A percentile compares a stretch with the other conserved stretches of the same genome.
Conservation (phyloP, 2,113 vertebrate genomes). For the Pholis gunnellus region DNA sequence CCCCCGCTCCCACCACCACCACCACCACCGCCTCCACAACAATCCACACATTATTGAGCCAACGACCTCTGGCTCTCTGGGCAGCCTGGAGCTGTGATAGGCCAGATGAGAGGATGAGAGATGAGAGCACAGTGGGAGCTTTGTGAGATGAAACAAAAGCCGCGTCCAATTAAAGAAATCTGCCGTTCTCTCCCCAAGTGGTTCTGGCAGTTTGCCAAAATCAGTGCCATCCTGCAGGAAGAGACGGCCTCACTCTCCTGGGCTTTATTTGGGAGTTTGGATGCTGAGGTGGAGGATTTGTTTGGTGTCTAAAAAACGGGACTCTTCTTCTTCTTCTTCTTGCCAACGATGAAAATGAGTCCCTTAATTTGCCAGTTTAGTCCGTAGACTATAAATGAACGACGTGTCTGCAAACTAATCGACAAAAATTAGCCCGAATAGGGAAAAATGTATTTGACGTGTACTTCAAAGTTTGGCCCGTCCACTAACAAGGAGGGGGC, state of each 20-base stretch:
- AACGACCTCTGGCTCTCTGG: constrained; percentile 66
- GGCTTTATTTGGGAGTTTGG: neutral
- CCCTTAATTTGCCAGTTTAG: neutral
- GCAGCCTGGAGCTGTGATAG: constrained; percentile 43
- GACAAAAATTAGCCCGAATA: too few species aligned
- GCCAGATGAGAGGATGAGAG: constrained; percentile 47
- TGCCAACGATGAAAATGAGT: constrained; percentile 14
- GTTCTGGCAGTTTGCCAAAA: constrained; percentile 35
- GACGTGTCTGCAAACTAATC: too few species aligned
- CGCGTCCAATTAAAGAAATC: constrained; percentile 62
- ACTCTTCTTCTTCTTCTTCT: neutral
- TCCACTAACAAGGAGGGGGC: too few species aligned
- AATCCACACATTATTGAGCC: constrained; percentile 74
- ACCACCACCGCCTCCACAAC: constrained; percentile 46
- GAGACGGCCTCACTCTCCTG: neutral
- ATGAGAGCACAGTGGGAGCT: constrained; percentile 62
- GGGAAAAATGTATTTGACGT: too few species aligned
- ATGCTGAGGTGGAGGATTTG: neutral
- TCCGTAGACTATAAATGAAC: too few species aligned
- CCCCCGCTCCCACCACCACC: too few species aligned
- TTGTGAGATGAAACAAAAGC: constrained; percentile 76
- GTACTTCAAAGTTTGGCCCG: too few species aligned
- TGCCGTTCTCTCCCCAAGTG: constrained; percentile 10
- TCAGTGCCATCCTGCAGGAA: constrained; percentile 18
- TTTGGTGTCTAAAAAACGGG: constrained; percentile 2